Evolutionary conservation across 2,113 vertebrate genomes (phyloP).

Genomic region (Oncorhynchus kisutch): DNA sequence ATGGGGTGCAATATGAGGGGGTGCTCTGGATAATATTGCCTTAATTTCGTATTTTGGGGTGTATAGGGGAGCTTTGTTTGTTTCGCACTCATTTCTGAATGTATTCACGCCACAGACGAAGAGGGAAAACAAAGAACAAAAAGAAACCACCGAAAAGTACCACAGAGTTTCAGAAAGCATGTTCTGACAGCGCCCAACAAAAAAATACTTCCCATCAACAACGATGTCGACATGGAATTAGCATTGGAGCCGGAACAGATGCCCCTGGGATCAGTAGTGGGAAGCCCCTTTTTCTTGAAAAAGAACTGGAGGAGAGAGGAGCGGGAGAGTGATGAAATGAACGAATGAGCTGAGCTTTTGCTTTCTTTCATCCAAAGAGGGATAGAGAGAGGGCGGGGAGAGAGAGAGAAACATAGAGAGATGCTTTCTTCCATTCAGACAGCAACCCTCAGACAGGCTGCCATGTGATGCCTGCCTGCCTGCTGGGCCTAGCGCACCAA

Average conservation of each 20-base stretch:
- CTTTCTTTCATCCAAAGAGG: conserved; percentile 8
- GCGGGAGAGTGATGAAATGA: conserved; percentile 22
- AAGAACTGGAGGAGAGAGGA: conserved; percentile 28
- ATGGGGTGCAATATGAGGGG: neutral
- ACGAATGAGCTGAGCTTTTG: conserved; percentile 23
- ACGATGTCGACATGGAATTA: conserved; percentile 38
- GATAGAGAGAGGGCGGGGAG: neutral
- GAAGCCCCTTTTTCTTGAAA: conserved; percentile 23
- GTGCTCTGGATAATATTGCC: conserved; percentile 6
- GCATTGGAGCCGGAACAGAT: conserved; percentile 23
- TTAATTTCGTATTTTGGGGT: conserved; percentile 39
- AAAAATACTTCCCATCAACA: conserved; percentile 30
- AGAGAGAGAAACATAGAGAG: no score
- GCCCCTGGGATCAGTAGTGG: conserved; percentile 35
- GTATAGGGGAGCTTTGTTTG: neutral
- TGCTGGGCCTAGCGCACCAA: conserved; percentile 1
- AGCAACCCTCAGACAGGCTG: conserved; percentile 10
- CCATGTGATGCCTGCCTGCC: conserved; percentile 1
- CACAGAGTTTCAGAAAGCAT: conserved; percentile 8
- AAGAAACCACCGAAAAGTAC: conserved; percentile 25
- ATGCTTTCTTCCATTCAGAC: neutral
- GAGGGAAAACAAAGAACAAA: conserved; percentile 46
- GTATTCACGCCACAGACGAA: conserved; percentile 28
- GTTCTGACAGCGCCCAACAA: conserved; percentile 5
- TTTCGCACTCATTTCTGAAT: conserved; percentile 41